Conservation (phyloP, 2,113 vertebrate genomes). For the Ailuropoda melanoleuca region DNA sequence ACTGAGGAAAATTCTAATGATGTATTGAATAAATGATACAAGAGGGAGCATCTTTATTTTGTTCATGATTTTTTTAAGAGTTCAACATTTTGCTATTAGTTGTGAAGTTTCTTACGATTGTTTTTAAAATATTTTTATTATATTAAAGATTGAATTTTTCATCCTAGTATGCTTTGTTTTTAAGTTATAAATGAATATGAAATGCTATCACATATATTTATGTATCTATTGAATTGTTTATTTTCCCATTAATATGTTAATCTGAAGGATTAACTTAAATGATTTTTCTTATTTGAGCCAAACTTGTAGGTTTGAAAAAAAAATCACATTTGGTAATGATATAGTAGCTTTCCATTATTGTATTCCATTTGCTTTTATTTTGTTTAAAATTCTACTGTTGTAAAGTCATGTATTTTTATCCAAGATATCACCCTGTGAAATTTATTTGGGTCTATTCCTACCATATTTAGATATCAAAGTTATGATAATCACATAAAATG, state of each 20-base stretch:
- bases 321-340: neutral
- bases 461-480: neutral
- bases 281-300: neutral
- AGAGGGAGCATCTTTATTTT: neutral
- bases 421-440: neutral
- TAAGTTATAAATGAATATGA: neutral
- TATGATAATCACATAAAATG: neutral
- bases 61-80: neutral
- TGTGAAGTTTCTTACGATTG: neutral
- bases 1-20: neutral
- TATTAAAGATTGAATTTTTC: neutral
- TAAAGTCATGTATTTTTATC: neutral
- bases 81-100: neutral
- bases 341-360: neutral
- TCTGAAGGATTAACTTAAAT: neutral
- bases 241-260: neutral
- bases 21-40: neutral
- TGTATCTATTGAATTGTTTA: neutral
- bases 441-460: neutral
- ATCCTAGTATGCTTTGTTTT: neutral
- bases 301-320: neutral
- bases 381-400: neutral
- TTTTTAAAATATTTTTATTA: neutral
- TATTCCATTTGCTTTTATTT: neutral
- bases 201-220: neutral